phyloP scores from a whole-genome alignment of 2,797 vertebrate genomes.

The Chaetodon trifasciatus region DNA sequence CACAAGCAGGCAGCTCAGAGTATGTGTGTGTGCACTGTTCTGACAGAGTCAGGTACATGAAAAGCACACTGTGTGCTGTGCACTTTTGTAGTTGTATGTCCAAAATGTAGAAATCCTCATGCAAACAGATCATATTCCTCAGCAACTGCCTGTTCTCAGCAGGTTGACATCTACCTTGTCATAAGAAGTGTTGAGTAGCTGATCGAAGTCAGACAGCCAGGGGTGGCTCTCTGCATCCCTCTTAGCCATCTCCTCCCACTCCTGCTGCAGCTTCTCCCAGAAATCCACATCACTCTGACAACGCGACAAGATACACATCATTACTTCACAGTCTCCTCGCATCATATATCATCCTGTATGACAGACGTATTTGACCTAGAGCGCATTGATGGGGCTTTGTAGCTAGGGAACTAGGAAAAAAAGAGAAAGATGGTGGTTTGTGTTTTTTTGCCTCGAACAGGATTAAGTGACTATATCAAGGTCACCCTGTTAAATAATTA shows the following conservation, averaged over 20 bases:
- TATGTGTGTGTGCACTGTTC: neutral
- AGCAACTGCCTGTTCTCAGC: constrained; percentile 19
- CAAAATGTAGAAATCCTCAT: constrained; percentile 31
- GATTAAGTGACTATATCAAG: constrained; percentile 19
- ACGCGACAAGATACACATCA: constrained; percentile 45
- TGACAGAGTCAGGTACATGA: neutral
- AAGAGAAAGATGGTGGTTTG: neutral
- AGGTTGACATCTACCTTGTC: constrained; percentile 90
- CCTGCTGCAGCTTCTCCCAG: constrained; percentile 99
- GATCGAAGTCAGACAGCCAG: constrained; percentile 98
- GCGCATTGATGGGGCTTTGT: constrained; percentile 5
- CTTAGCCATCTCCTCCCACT: constrained; percentile 99
- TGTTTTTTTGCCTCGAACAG: neutral
- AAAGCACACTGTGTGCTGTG: neutral
- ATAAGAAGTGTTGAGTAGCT: constrained; percentile 91
- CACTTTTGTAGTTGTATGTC: neutral
- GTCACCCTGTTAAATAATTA: neutral
- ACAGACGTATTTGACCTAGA: constrained; percentile 29
- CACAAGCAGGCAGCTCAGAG: neutral
- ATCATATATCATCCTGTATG: neutral
- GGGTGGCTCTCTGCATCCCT: constrained; percentile 97
- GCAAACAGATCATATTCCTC: constrained; percentile 5
- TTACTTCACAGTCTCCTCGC: constrained; percentile 26
- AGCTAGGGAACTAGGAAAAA: neutral
- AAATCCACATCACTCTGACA: constrained; percentile 97